phyloP scores from a whole-genome alignment of 2,113 vertebrate species.

The Podarcis muralis region DNA sequence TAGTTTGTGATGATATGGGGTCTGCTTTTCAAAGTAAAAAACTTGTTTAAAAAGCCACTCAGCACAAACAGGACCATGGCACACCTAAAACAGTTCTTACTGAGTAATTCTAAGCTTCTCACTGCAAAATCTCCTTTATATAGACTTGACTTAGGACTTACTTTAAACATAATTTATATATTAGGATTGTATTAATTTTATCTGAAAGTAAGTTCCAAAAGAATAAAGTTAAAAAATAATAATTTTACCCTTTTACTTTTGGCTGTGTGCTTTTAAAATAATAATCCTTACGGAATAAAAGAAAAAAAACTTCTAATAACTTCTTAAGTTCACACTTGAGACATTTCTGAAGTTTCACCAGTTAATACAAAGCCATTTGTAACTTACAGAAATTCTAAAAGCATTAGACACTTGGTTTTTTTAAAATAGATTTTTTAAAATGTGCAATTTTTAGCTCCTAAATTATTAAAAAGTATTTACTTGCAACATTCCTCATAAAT shows the following conservation, averaged over 20 bases:
- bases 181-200: background rate
- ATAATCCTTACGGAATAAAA: background rate
- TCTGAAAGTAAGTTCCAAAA: background rate
- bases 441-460: slow-evolving; percentile 10
- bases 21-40: background rate
- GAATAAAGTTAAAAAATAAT: background rate
- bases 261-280: slow-evolving; percentile 22
- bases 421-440: background rate
- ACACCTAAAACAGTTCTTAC: background rate
- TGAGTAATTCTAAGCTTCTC: background rate
- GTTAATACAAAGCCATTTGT: slow-evolving; percentile 17
- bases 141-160: background rate
- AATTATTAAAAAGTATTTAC: slow-evolving; percentile 6
- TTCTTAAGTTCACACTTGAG: slow-evolving; percentile 1
- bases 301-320: background rate
- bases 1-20: background rate
- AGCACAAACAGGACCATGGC: too few relatives aligned
- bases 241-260: slow-evolving; percentile 12
- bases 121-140: background rate
- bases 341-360: background rate
- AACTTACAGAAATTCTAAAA: slow-evolving; percentile 30
- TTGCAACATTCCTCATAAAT: slow-evolving; percentile 29
- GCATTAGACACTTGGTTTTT: background rate
- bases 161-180: background rate
- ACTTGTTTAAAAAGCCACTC: background rate